phyloP scores from a whole-genome alignment of 2,113 vertebrate species.

The Psittacula cyanocephala region DNA sequence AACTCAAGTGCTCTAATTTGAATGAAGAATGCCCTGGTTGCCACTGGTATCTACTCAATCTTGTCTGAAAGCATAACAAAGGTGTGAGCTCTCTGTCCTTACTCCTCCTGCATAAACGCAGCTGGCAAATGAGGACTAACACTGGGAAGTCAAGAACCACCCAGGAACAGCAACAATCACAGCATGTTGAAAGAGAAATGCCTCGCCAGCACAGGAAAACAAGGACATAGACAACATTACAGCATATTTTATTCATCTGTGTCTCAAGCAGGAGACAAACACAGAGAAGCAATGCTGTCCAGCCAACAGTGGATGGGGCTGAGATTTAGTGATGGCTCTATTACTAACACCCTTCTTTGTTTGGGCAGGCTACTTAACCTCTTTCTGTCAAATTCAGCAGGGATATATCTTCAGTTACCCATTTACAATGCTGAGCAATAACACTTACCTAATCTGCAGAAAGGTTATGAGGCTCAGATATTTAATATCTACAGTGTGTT shows the following conservation, averaged over 20 bases:
- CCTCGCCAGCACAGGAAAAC: background rate
- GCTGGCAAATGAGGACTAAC: background rate
- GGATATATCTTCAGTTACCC: background rate
- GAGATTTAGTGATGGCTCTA: background rate
- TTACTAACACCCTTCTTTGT: background rate
- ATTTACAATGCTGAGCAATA: background rate
- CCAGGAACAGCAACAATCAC: background rate
- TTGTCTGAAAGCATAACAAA: background rate
- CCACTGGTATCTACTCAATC: background rate
- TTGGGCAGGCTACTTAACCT: background rate
- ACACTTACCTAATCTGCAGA: constrained; percentile 21
- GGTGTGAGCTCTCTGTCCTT: background rate
- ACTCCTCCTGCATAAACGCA: background rate
- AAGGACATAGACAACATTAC: background rate
- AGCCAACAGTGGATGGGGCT: background rate
- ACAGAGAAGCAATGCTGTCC: background rate
- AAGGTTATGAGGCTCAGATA: constrained; percentile 20
- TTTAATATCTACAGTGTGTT: constrained; percentile 30
- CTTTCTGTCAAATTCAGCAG: constrained; percentile 1
- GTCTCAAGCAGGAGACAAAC: background rate
- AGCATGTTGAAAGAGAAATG: background rate
- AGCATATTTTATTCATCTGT: background rate
- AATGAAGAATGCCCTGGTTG: background rate
- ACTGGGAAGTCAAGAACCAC: background rate
- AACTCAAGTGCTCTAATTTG: background rate